Base-by-base conservation (phyloP, 2,113 vertebrate species). In the Datnioides undecimradiatus region DNA sequence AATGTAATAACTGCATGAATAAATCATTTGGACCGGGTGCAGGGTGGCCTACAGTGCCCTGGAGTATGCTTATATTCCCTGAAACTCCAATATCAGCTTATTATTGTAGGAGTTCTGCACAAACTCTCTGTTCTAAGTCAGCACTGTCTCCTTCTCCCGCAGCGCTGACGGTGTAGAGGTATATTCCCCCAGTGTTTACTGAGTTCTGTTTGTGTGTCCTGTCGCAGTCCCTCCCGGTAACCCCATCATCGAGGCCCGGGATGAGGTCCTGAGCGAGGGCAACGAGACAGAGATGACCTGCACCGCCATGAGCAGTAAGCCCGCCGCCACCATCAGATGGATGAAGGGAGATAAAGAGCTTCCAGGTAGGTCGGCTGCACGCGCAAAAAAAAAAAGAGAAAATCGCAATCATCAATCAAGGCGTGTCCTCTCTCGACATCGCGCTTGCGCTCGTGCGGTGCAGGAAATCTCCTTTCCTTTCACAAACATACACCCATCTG, bases 271-370 rank as follows among this genome's bases (percentile, higher is more conserved):
- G 0, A 92, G 96, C 0, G 98, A 99, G 91, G 98, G 98, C 21
- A 98, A 99, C 25, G 97, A 98, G 94, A 97, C 98, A 0, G 97
- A 99, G 93, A 96, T 99, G 92, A 98, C 96, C 92, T 99, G 98
- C 92, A 98, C 96, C 0, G 96, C 97, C 83, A 96, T 97, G 96
- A 97, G 97, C 95, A 99, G 98, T 91, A 97, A 97, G 89, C 98
- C 98, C 8, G 97, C 97, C 60, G 97, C 97, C 21, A 94, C 93
- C 69, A 98, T 99, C 94, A 93, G 95, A 90, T 99, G 98, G 98
- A 96, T 97, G 96, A 99, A 98, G 91, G 97, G 97, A 65, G 97
- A 96, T 94, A 97, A 97, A 88, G 97, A 99, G 92, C 95, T 99
- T 0, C 93, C 93, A 27, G 97, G 97, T 98, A 81, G 74, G 87